Evolutionary conservation across 2,888 invertebrate species (phyloP).

Genomic region (Drosophila prostipennis): DNA sequence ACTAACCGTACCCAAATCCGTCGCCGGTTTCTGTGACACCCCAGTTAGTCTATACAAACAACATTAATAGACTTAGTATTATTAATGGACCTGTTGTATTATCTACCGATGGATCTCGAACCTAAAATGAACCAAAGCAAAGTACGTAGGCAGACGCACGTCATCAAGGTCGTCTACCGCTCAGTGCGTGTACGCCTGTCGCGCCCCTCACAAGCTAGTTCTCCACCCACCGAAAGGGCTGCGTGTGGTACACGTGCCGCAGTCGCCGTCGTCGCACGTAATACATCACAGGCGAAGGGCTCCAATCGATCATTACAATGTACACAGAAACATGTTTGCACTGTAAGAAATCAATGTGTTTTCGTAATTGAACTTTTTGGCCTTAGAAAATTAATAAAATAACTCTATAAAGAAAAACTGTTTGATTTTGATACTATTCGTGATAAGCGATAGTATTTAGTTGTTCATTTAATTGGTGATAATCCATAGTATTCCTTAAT

Average conservation of each 20-base stretch:
- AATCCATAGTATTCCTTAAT: too few relatives aligned
- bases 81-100: not conserved
- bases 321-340: slow-evolving; percentile 10
- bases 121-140: not conserved
- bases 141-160: slow-evolving; percentile 35
- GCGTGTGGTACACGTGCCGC: slow-evolving; percentile 65
- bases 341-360: not conserved
- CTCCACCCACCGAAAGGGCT: slow-evolving; percentile 8
- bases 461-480: too few relatives aligned
- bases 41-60: not conserved
- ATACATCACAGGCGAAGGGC: slow-evolving; percentile 55
- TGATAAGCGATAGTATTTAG: too few relatives aligned
- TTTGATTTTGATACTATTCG: too few relatives aligned
- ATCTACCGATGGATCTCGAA: slow-evolving; percentile 13
- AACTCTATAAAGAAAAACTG: too few relatives aligned
- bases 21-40: too few relatives aligned
- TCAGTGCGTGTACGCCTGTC: slow-evolving; percentile 46
- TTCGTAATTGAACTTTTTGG: too few relatives aligned
- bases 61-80: not conserved
- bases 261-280: slow-evolving; percentile 55
- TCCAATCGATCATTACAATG: slow-evolving; percentile 49
- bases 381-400: too few relatives aligned
- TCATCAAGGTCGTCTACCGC: slow-evolving; percentile 54
- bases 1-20: too few relatives aligned
- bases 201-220: slow-evolving; percentile 3